These are phyloP conservation scores for Aplocera efformata DNA, from an alignment of 2,888 invertebrate species.

Conservation along the genomic window DNA sequence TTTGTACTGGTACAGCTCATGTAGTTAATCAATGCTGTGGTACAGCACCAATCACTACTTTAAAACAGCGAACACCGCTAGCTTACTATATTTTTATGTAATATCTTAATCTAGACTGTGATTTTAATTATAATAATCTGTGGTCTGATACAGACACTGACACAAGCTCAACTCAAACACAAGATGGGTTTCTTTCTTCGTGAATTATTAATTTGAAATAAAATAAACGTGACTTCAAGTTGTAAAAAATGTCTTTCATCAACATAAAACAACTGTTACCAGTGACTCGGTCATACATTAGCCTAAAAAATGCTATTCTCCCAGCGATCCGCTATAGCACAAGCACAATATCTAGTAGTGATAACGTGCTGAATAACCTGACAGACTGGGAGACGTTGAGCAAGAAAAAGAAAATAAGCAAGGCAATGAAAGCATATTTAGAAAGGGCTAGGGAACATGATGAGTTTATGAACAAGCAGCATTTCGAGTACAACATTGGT, in stretches of 20 bases:
- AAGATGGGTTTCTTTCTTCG: no score
- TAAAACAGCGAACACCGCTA: no score
- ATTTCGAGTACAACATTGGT: conserved; percentile 92
- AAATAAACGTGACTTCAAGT: no score
- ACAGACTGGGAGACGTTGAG: conserved; percentile 69
- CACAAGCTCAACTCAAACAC: no score
- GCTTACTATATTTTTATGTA: no score
- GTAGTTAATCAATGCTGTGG: no score
- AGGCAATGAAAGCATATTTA: conserved; percentile 94
- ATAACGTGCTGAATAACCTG: conserved; percentile 46
- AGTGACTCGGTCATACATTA: conserved; percentile 34
- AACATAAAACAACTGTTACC: conserved; percentile 47
- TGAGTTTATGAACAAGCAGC: conserved; percentile 89
- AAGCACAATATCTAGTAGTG: conserved; percentile 32
- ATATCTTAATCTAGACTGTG: no score
- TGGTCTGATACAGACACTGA: no score
- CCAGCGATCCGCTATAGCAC: conserved; percentile 45
- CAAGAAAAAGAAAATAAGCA: conserved; percentile 85
- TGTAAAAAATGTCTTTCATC: conserved; percentile 52
- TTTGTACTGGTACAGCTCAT: no score
- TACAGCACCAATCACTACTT: no score
- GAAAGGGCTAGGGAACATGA: conserved; percentile 90
- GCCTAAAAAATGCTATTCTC: conserved; percentile 34
- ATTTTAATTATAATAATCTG: no score
- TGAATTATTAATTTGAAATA: no score